Evolutionary conservation across 2,113 vertebrate species (phyloP).

Genomic region (Dromiciops gliroides): DNA sequence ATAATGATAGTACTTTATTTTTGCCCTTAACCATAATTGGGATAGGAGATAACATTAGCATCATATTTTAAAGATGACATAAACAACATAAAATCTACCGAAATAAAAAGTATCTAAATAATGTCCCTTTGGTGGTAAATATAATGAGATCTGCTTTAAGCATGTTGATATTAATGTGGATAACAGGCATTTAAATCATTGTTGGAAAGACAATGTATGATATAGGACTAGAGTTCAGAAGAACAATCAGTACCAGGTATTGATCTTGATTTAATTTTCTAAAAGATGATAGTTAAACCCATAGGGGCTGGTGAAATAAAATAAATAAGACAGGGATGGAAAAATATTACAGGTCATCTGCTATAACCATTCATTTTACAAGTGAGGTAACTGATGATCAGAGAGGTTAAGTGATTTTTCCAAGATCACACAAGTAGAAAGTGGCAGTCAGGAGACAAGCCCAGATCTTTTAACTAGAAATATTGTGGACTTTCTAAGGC

Average conservation of each 20-base stretch:
- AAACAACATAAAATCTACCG: background rate
- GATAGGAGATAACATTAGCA: background rate
- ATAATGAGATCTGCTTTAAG: background rate
- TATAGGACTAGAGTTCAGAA: background rate
- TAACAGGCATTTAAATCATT: background rate
- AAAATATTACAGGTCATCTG: background rate
- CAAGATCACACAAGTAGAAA: background rate
- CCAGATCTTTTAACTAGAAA: background rate
- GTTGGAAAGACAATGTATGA: background rate
- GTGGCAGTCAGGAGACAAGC: background rate
- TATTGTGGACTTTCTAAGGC: background rate
- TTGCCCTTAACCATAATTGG: background rate
- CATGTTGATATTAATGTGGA: background rate
- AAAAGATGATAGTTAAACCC: background rate
- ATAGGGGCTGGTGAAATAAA: background rate
- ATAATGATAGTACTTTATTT: background rate
- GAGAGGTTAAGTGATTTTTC: background rate
- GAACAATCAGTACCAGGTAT: background rate
- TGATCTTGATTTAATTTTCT: background rate
- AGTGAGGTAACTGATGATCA: background rate
- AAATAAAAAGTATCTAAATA: background rate
- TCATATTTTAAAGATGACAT: background rate
- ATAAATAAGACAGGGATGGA: background rate
- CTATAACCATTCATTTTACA: background rate
- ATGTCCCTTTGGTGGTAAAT: background rate